Conservation (phyloP, 2,888 invertebrate species). For the Fragum fragum region DNA sequence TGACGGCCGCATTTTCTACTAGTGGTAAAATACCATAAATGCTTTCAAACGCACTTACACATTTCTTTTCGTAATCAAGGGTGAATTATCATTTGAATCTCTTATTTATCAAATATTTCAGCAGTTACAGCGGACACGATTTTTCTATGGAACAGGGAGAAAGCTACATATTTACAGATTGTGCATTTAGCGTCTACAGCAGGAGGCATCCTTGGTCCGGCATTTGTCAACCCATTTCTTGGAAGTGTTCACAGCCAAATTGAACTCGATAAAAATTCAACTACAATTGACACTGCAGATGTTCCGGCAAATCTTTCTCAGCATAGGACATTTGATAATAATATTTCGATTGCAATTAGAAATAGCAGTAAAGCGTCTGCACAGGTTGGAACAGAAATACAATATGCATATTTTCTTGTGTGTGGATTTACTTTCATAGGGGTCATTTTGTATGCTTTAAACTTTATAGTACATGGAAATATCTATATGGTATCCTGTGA, state of each 20-base stretch:
- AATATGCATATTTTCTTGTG: neutral
- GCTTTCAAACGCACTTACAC: no score
- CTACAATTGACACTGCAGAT: neutral
- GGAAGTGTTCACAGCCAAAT: neutral
- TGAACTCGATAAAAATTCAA: no score
- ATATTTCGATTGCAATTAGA: no score
- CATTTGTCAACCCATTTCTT: neutral
- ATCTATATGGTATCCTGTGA: neutral
- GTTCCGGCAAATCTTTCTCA: neutral
- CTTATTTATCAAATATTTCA: no score
- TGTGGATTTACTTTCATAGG: neutral
- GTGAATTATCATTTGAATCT: no score
- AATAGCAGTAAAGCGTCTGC: neutral
- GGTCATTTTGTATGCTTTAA: neutral
- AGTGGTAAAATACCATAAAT: no score
- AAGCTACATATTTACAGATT: conserved; percentile 6
- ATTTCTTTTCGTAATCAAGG: no score
- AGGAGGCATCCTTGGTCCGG: conserved; percentile 2
- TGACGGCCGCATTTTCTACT: no score
- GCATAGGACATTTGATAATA: neutral
- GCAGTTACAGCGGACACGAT: conserved; percentile 20
- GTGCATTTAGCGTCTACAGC: conserved; percentile 1
- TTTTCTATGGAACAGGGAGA: neutral
- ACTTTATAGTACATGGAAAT: neutral
- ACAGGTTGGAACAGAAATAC: neutral